Evolutionary conservation across 2,888 invertebrate species (phyloP), one percentile per base, ranked within the genome.

Genomic region (Drosophila heteroneura): DNA sequence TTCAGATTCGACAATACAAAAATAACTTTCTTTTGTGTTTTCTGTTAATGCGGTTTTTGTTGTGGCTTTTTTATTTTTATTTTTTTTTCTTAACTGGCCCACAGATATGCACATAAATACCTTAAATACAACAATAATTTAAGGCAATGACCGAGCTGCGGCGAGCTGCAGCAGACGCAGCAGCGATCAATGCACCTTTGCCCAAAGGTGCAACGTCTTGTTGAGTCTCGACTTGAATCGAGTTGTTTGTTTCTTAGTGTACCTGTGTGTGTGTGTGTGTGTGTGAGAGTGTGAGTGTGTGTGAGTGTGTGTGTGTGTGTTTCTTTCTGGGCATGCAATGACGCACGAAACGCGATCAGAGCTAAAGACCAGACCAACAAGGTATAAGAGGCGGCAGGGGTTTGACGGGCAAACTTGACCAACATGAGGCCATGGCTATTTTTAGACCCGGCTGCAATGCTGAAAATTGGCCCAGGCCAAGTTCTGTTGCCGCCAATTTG

Each of bases 151-250:
- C 82, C 82, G 82, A 56, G 39, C 52, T 19, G 61, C 51, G 65
- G 30, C 39, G 22, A 22, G 47, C 51, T 56, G 75, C 75, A 63
- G 73, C 73, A 56, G 63, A 53, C 30, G 52, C 64, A 51, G 70
- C 80, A 74, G 79, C 87, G 90, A 87, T 87, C 87, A 90, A 86
- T 90, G 87, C 87, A 90, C 90, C 89, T 89, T 82, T 60, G 81
- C 73, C 63, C 73, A 89, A 90, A 87, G 87, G 87, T 87, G 87
- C 87, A 87, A 87, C 85, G 87, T 84, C 87, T 87, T 72, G 74
- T 44, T 44, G 32, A 41, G 39, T 9, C 78, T 62, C 68, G 61
- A 60, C 37, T 69, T 35, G 52, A 56, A 56, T 60, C 28, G 61
- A 65, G 32, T 61, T 56, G 56, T 63, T 30, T 69, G 76, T 64